A percentile compares a stretch with the other conserved stretches of the same genome.
These are phyloP conservation scores for Orcinus orca DNA, from an alignment of 2,113 vertebrate genomes.

Conservation along the genomic window DNA sequence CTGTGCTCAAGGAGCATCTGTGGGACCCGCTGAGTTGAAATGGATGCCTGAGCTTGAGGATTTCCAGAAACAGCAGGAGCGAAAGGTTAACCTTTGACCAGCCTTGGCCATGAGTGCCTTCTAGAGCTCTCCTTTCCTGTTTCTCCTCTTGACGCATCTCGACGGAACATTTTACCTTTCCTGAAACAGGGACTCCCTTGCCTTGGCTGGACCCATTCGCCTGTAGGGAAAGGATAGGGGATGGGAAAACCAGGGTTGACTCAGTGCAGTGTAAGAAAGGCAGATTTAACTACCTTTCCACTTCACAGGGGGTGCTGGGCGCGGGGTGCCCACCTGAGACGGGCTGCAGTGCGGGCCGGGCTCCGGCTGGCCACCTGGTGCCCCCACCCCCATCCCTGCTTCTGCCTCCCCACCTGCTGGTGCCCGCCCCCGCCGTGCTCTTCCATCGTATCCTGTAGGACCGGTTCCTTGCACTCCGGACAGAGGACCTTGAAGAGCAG, in stretches of 20 bases:
- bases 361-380: rapidly evolving
- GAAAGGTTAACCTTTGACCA: background rate
- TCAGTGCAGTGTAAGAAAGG: background rate
- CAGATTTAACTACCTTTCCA: background rate
- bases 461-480: constrained; percentile 80
- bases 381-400: background rate
- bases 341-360: background rate
- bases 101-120: background rate
- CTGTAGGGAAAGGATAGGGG: background rate
- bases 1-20: background rate
- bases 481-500: constrained; percentile 84
- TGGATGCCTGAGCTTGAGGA: background rate
- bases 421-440: constrained; percentile 82
- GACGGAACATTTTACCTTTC: background rate
- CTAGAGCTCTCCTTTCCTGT: background rate
- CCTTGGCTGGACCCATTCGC: background rate
- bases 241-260: background rate
- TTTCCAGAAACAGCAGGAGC: background rate
- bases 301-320: rapidly evolving
- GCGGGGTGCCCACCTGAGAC: background rate
- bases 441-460: constrained; percentile 76
- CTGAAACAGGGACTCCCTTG: background rate
- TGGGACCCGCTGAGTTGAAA: background rate
- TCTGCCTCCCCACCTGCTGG: constrained; percentile 77
- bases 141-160: background rate